Percentiles rank a stretch among this genome's conserved stretches.
phyloP scores from a whole-genome alignment of 2,888 invertebrate genomes.

The Melikaiella ostensackeni region DNA sequence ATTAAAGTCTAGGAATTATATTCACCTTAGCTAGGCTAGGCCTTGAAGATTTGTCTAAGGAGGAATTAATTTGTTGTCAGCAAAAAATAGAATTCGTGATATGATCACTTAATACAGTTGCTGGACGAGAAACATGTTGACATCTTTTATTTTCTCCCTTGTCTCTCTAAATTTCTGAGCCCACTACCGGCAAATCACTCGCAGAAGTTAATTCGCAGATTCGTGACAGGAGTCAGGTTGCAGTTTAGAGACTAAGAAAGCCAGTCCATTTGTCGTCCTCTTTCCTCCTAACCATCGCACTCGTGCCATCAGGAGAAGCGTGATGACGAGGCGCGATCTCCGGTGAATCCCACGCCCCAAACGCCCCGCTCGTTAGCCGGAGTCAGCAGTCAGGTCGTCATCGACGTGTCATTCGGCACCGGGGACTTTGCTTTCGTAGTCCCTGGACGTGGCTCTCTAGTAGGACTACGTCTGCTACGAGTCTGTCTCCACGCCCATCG shows the following conservation, averaged over 20 bases:
- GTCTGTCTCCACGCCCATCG: conserved; percentile 53
- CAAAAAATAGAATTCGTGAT: not conserved
- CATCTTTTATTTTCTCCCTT: conserved; percentile 38
- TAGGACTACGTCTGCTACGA: conserved; percentile 53
- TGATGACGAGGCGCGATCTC: conserved; percentile 76
- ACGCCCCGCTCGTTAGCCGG: conserved; percentile 76
- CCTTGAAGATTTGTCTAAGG: not conserved
- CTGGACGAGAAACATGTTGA: not conserved
- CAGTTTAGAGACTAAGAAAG: conserved; percentile 43
- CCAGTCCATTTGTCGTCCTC: conserved; percentile 42
- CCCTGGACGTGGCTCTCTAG: conserved; percentile 53
- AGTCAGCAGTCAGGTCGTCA: conserved; percentile 77
- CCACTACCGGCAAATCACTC: conserved; percentile 24
- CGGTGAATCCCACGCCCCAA: conserved; percentile 71
- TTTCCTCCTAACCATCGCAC: conserved; percentile 40
- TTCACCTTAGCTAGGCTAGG: not conserved
- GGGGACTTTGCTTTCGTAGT: conserved; percentile 58
- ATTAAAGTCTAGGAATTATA: not conserved
- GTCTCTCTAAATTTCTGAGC: not conserved
- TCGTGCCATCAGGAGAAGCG: conserved; percentile 51
- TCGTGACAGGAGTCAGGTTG: conserved; percentile 32
- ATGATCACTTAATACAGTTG: not conserved
- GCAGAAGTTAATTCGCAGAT: not conserved
- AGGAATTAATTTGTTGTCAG: not conserved
- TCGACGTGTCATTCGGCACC: conserved; percentile 76